phyloP scores from a whole-genome alignment of 2,888 invertebrate species.

The Dioctria rufipes region DNA sequence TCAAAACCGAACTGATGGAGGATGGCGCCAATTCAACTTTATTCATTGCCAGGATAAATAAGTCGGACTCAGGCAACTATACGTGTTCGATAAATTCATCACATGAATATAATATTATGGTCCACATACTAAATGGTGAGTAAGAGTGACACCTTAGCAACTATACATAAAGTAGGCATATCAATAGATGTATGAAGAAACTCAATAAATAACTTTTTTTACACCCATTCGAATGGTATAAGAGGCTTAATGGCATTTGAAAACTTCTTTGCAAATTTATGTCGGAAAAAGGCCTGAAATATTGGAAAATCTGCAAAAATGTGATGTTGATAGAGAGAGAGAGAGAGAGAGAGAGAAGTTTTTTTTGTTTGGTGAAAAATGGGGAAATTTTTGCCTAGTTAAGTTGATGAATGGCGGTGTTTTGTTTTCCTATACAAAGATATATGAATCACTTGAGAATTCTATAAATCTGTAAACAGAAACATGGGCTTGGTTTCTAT shows the following conservation, averaged over 20 bases:
- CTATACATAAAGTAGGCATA: too few species aligned
- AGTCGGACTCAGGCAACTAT: slow-evolving; percentile 74
- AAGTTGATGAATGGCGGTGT: slow-evolving; percentile 18
- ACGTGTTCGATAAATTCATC: slow-evolving; percentile 73
- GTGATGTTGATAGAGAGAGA: too few species aligned
- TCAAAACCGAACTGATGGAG: slow-evolving; percentile 74
- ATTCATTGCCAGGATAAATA: slow-evolving; percentile 72
- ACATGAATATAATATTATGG: slow-evolving; percentile 72
- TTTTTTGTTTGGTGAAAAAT: slow-evolving; percentile 2
- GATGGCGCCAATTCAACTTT: slow-evolving; percentile 73
- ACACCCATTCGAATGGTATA: neutral
- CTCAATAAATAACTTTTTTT: too few species aligned
- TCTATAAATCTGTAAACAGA: too few species aligned
- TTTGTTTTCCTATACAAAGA: neutral
- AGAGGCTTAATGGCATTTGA: neutral
- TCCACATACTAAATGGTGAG: slow-evolving; percentile 74
- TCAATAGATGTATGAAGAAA: too few species aligned
- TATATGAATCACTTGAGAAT: too few species aligned
- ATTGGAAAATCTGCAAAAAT: neutral
- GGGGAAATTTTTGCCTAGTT: slow-evolving; percentile 36
- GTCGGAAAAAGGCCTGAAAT: slow-evolving; percentile 14
- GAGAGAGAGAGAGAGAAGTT: too few species aligned
- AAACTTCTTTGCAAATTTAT: slow-evolving; percentile 13
- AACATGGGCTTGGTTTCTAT: too few species aligned
- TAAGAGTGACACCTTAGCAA: slow-evolving; percentile 8